These are phyloP conservation scores for Tenualosa ilisha DNA, from an alignment of 2,797 vertebrate genomes.

Conservation along the genomic window DNA sequence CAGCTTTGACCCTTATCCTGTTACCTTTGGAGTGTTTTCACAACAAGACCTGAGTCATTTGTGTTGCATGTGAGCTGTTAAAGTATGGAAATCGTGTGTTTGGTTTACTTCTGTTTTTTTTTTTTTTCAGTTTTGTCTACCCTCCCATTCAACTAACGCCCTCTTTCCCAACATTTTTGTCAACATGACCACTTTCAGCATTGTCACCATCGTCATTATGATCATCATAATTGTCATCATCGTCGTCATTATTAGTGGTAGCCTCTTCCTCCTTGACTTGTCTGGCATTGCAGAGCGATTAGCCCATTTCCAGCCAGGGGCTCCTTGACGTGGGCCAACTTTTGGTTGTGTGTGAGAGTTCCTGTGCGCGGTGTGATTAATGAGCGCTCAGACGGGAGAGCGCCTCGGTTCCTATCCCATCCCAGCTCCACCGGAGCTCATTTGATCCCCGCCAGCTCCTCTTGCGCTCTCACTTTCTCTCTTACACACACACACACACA, in stretches of 20 bases:
- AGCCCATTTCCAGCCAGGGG: constrained; percentile 46
- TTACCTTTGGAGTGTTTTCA: constrained; percentile 42
- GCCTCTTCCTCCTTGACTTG: neutral
- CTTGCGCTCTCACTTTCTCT: neutral
- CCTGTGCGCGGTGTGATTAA: constrained; percentile 59
- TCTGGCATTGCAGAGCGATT: constrained; percentile 12
- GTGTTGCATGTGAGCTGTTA: constrained; percentile 61
- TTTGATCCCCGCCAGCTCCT: constrained; percentile 52
- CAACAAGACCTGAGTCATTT: constrained; percentile 46
- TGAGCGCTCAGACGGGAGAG: constrained; percentile 46
- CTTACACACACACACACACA: neutral
- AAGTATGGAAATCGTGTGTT: constrained; percentile 60
- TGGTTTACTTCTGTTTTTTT: neutral
- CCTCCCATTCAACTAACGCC: neutral
- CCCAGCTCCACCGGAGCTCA: constrained; percentile 45
- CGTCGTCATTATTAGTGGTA: neutral
- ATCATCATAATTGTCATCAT: neutral
- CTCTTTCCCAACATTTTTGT: neutral
- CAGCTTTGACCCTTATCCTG: constrained; percentile 52
- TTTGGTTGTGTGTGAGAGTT: constrained; percentile 39
- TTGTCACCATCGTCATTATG: neutral
- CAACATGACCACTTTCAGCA: neutral
- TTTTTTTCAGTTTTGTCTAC: neutral
- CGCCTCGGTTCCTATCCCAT: constrained; percentile 48
- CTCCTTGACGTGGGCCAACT: constrained; percentile 46